Base-by-base conservation (phyloP, 2,797 vertebrate genomes). In the Cossypha dichroa region DNA sequence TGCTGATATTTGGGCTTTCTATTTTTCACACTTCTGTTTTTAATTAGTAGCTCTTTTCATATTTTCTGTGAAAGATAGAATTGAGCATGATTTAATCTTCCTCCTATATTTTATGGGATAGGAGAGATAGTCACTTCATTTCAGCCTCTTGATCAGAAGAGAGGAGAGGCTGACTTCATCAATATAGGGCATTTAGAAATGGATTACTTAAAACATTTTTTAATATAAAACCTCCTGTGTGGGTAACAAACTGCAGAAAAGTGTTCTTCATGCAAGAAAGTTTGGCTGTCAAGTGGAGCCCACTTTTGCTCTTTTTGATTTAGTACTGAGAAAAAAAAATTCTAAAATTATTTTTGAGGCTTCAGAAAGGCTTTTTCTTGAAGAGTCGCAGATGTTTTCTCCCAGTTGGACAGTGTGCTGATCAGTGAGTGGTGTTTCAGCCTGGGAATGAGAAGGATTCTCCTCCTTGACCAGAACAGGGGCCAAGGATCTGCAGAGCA, bases 311-410 rank as follows among this genome's bases (percentile, higher is more conserved):
- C 8, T 64, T 84, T 64, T 25, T 72, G 9, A 41, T 59, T 79
- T 34, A 64, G 18, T 46, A 40, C 2, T 43, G 18, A 6, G 11
- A 1, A 2, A 2, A 3, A 3, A 22, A 62, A 17, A 25, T 3
- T 4, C 11, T 36, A 11, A 26, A 59, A 43, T 43, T 41, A 23
- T 70, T 85, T 82, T 51, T 28, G 31, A 77, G 60, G 13, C 54
- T 79, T 8, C 11, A 28, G 40, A 76, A 76, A 67, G 15, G 16
- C 13, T 72, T 63, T 8, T 46, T 68, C 16, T 74, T 91, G 76
- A 48, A 33, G 36, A 63, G 59, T 7, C n/a, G 29, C 8, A 59
- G 22, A 18, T 31, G 33, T 16, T 49, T 49, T 86, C 40, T 82
- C 13, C 56, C 31, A 81, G 17, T 4, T 67, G 21, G 45, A 41